phyloP scores from a whole-genome alignment of 2,888 invertebrate species.

The Axea sp. region DNA sequence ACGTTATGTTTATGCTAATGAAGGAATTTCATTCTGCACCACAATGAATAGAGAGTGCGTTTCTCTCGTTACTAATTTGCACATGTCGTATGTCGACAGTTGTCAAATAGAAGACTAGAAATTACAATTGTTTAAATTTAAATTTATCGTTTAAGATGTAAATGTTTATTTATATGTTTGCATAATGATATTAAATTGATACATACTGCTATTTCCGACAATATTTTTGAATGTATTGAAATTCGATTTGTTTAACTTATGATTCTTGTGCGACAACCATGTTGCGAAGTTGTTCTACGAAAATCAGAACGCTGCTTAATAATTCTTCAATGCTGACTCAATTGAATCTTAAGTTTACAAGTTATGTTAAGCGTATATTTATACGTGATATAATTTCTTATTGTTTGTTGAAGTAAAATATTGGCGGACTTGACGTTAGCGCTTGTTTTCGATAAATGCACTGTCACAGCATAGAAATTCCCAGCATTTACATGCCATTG shows the following conservation, averaged over 20 bases:
- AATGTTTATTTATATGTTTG: too few species aligned
- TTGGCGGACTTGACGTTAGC: conserved; percentile 51
- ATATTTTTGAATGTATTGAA: too few species aligned
- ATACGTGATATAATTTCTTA: conserved; percentile 23
- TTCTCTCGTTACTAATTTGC: conserved; percentile 59
- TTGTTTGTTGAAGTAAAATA: conserved; percentile 31
- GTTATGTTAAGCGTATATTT: conserved; percentile 3
- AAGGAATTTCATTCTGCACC: conserved; percentile 59
- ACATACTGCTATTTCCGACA: too few species aligned
- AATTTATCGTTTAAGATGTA: too few species aligned
- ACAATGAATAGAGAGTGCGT: conserved; percentile 58
- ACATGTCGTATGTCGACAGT: conserved; percentile 52
- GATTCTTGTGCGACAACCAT: too few species aligned
- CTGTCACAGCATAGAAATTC: conserved; percentile 56
- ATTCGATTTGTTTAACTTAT: too few species aligned
- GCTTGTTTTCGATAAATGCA: conserved; percentile 57
- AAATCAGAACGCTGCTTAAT: too few species aligned
- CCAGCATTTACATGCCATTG: conserved; percentile 59
- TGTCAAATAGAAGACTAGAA: conserved; percentile 42
- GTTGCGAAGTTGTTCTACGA: too few species aligned
- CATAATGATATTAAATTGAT: too few species aligned
- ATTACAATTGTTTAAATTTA: conserved; percentile 19
- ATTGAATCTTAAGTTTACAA: background rate
- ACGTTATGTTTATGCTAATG: conserved; percentile 62
- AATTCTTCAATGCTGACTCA: background rate